phyloP scores from a whole-genome alignment of 2,797 vertebrate genomes.

The Neostethus bicornis region DNA sequence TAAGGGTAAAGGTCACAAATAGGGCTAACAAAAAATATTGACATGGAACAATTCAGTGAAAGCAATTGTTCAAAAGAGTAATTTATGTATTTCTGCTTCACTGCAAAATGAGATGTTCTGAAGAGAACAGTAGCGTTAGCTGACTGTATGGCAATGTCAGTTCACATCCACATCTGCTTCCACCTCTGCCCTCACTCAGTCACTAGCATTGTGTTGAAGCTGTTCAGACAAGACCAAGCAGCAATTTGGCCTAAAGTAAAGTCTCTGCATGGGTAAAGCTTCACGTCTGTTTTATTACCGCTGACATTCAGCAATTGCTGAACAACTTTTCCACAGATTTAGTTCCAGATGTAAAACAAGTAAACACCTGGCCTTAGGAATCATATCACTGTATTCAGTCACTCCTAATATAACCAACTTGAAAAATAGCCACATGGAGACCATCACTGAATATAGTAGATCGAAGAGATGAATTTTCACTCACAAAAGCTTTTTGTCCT shows the following conservation, averaged over 20 bases:
- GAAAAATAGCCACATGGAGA: too few species aligned
- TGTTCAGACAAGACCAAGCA: slow-evolving; percentile 52
- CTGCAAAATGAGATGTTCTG: slow-evolving; percentile 65
- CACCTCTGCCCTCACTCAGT: slow-evolving; percentile 55
- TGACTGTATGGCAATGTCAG: slow-evolving; percentile 56
- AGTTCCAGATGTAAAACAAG: slow-evolving; percentile 50
- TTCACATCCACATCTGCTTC: slow-evolving; percentile 57
- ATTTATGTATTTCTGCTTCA: slow-evolving; percentile 61
- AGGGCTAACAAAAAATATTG: slow-evolving; percentile 6
- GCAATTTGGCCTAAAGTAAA: slow-evolving; percentile 52
- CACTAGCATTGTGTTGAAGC: slow-evolving; percentile 49
- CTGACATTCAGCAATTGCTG: slow-evolving; percentile 33
- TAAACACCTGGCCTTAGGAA: slow-evolving; percentile 54
- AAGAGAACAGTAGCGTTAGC: slow-evolving; percentile 62
- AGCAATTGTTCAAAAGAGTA: slow-evolving; percentile 48
- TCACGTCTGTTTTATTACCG: slow-evolving; percentile 38
- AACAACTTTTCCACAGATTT: slow-evolving; percentile 44
- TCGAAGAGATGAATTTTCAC: too few species aligned
- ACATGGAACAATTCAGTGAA: slow-evolving; percentile 24
- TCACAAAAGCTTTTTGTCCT: too few species aligned
- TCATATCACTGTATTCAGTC: slow-evolving; percentile 44
- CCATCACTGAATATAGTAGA: too few species aligned
- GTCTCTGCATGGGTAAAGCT: slow-evolving; percentile 48
- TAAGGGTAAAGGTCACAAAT: slow-evolving; percentile 1
- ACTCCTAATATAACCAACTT: slow-evolving; percentile 30